Evolutionary conservation across 2,113 vertebrate genomes (phyloP).

Genomic region (Mesitornis unicolor): DNA sequence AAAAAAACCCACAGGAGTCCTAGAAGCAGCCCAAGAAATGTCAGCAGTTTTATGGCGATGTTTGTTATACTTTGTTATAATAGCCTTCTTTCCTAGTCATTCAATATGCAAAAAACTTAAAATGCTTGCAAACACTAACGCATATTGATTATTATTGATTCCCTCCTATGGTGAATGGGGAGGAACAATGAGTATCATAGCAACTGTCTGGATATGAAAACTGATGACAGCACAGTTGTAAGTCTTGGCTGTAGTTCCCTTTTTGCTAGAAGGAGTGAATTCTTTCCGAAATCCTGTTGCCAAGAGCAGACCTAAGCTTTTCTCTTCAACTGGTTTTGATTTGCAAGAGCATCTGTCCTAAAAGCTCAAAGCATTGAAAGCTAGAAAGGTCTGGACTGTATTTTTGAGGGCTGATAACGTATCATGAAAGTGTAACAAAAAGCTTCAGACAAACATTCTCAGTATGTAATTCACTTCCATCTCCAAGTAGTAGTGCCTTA

Average conservation of each 20-base stretch:
- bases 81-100: background rate
- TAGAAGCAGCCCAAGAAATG: background rate
- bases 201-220: background rate
- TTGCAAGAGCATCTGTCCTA: background rate
- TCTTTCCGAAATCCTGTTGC: background rate
- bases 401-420: background rate
- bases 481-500: background rate
- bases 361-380: background rate
- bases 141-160: background rate
- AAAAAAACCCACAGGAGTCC: background rate
- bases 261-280: constrained; percentile 11
- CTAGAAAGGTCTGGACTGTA: background rate
- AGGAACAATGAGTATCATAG: background rate
- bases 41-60: background rate
- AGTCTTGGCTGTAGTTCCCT: background rate
- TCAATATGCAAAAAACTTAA: background rate
- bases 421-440: background rate
- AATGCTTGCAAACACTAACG: background rate
- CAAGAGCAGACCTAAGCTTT: constrained; percentile 14
- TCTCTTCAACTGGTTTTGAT: background rate
- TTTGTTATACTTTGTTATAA: background rate
- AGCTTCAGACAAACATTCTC: background rate
- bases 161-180: background rate
- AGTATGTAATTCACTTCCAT: background rate
- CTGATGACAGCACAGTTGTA: background rate